Percentiles rank a stretch among this genome's conserved stretches.
phyloP scores from a whole-genome alignment of 2,797 vertebrate genomes.

The Onychomys leucogaster region DNA sequence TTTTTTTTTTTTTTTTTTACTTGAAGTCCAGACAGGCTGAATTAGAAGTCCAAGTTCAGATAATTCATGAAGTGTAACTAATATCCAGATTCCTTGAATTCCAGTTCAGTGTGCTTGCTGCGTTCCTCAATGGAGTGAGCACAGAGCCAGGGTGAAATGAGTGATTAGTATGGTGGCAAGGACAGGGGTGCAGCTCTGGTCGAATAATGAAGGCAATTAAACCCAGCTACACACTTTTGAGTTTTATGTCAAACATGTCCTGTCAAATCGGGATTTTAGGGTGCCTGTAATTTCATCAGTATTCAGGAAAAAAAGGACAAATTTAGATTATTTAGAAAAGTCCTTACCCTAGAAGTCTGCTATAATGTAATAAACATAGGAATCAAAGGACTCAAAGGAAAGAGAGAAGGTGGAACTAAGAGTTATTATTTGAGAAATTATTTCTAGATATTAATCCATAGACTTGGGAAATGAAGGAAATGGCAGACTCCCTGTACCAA shows the following conservation, averaged over 20 bases:
- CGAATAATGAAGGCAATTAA: neutral
- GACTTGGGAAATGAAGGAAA: conserved; percentile 11
- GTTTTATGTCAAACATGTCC: neutral
- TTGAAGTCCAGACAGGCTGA: neutral
- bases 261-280: neutral
- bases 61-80: neutral
- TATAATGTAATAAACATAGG: neutral
- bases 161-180: neutral
- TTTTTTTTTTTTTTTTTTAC: neutral
- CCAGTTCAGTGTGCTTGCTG: neutral
- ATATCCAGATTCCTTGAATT: neutral
- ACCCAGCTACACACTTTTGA: neutral
- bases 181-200: neutral
- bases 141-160: neutral
- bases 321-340: neutral
- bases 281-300: conserved; percentile 1
- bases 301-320: neutral
- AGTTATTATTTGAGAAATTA: neutral
- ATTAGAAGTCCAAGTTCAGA: neutral
- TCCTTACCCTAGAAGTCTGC: neutral
- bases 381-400: neutral
- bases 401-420: neutral
- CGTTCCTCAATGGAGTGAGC: neutral
- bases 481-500: neutral
- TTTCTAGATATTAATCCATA: neutral